Conservation (phyloP, 2,888 invertebrate species). For the Cyaniris semiargus region DNA sequence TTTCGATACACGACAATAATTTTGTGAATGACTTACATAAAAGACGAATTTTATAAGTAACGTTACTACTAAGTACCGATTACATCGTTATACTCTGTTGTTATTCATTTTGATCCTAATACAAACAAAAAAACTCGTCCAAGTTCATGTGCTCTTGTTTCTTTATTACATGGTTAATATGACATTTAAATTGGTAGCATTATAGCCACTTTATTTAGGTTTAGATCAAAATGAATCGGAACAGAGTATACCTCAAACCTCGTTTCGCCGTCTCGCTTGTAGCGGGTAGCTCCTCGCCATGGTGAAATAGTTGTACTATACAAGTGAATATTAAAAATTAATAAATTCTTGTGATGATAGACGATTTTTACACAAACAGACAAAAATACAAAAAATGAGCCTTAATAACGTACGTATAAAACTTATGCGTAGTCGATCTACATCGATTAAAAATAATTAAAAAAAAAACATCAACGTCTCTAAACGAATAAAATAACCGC, state of each 20-base stretch:
- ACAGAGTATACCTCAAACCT: background rate
- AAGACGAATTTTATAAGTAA: slow-evolving; percentile 51
- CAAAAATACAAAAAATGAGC: slow-evolving; percentile 37
- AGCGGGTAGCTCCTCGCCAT: slow-evolving; percentile 38
- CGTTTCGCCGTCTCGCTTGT: slow-evolving; percentile 36
- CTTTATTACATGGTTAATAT: background rate
- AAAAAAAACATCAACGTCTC: slow-evolving; percentile 58
- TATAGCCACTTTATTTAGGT: background rate
- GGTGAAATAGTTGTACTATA: slow-evolving; percentile 58
- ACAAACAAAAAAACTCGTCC: no score
- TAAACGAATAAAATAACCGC: slow-evolving; percentile 63
- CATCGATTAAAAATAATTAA: slow-evolving; percentile 49
- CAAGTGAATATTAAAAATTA: slow-evolving; percentile 55
- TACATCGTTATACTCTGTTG: background rate
- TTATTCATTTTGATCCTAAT: background rate
- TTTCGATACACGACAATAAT: slow-evolving; percentile 63
- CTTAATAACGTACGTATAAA: slow-evolving; percentile 32
- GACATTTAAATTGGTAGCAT: background rate
- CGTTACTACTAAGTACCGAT: slow-evolving; percentile 54
- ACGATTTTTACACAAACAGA: slow-evolving; percentile 40
- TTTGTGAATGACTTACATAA: slow-evolving; percentile 58
- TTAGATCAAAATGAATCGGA: background rate
- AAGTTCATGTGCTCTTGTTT: background rate
- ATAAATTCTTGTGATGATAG: slow-evolving; percentile 34
- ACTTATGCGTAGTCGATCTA: slow-evolving; percentile 38